A percentile compares a stretch with the other conserved stretches of the same genome.
These are phyloP conservation scores for Pyrrhia umbra DNA, from an alignment of 2,888 invertebrate species.

Conservation along the genomic window DNA sequence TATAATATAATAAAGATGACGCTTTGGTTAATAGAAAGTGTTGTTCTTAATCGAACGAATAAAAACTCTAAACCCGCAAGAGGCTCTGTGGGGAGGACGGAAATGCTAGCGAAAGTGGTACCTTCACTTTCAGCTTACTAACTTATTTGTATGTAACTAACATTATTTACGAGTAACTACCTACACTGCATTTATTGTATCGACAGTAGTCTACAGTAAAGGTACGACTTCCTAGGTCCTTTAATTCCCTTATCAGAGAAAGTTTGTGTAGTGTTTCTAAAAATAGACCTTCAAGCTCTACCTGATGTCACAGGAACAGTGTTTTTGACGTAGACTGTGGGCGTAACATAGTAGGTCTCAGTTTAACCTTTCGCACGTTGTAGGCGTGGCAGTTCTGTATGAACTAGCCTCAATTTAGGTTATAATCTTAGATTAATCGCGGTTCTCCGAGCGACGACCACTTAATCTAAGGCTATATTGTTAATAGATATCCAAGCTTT, in stretches of 20 bases:
- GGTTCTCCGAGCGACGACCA: too few species aligned
- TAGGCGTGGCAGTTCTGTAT: constrained; percentile 9
- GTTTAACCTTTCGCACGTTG: constrained; percentile 29
- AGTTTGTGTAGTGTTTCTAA: neutral
- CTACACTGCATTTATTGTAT: constrained; percentile 7
- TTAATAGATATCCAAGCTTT: neutral
- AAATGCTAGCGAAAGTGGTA: constrained; percentile 78
- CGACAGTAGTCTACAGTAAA: constrained; percentile 10
- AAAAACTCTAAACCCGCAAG: constrained; percentile 62
- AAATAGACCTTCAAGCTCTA: neutral
- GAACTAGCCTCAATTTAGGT: constrained; percentile 5
- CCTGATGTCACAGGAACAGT: constrained; percentile 28
- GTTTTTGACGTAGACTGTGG: constrained; percentile 17
- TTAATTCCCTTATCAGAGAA: neutral
- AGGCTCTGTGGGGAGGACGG: constrained; percentile 64
- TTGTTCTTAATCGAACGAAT: constrained; percentile 62
- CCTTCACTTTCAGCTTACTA: constrained; percentile 80
- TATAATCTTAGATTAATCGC: neutral
- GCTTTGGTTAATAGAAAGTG: constrained; percentile 69
- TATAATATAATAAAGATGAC: constrained; percentile 28
- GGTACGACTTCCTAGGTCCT: constrained; percentile 15
- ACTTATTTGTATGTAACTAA: constrained; percentile 53
- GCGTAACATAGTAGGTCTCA: constrained; percentile 19
- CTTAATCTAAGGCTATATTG: neutral
- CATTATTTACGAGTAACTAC: constrained; percentile 45